phyloP scores from a whole-genome alignment of 2,888 invertebrate genomes.

The Noctua janthina region DNA sequence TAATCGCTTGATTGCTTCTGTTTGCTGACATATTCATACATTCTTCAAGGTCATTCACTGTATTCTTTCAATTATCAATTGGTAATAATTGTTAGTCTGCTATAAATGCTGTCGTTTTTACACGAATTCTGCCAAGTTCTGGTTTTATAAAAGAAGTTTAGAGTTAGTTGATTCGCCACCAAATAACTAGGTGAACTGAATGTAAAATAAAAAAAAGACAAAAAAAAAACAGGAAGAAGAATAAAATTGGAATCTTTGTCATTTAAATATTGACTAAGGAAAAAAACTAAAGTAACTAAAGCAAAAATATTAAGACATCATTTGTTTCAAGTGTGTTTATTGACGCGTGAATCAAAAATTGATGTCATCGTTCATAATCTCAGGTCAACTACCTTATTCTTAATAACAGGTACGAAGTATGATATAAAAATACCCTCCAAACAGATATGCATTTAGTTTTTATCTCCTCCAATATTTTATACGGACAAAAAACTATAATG shows the following conservation, averaged over 20 bases:
- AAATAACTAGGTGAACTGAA: neutral
- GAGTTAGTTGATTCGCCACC: neutral
- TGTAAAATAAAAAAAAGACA: neutral
- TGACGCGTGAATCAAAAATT: constrained; percentile 1
- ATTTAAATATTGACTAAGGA: neutral
- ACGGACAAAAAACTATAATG: constrained; percentile 68
- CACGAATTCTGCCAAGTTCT: neutral
- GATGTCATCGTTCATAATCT: neutral
- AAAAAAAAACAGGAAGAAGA: no score
- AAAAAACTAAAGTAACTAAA: neutral
- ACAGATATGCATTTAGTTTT: constrained; percentile 45
- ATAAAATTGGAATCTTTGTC: neutral
- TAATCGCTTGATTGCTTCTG: neutral
- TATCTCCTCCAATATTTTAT: constrained; percentile 42
- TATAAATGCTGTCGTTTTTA: neutral
- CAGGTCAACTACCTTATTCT: neutral
- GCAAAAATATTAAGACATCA: neutral
- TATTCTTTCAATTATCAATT: neutral
- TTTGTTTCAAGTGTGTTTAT: constrained; percentile 10
- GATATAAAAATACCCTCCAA: constrained; percentile 32
- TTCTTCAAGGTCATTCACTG: neutral
- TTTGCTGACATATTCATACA: neutral
- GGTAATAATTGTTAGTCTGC: neutral
- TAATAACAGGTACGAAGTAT: constrained; percentile 15
- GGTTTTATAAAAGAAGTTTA: neutral